Base-by-base conservation (phyloP, 64 coral and sea anemone species). In the Stichodactyla mertensii region DNA sequence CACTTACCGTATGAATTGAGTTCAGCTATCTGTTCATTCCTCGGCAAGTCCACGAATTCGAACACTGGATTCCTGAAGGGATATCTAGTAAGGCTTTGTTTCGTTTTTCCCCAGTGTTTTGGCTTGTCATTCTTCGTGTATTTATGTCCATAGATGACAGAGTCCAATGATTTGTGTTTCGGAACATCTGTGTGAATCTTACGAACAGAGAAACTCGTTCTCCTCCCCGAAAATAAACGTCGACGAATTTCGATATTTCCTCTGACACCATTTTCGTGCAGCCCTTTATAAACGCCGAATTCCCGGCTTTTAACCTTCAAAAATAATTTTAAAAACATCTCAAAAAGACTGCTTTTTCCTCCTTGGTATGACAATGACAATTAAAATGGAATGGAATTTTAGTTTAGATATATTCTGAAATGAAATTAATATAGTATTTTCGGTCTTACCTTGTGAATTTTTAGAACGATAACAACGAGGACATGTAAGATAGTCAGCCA, bases 1-100 rank as follows among this genome's bases (percentile, higher is more conserved):
- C 69, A 74, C 69, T 74, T 31, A 74, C 69, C 69, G 10, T 74
- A 74, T 23, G 69, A 74, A 74, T 74, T 74, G 4, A 74, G 69
- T 23, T 74, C 26, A 74, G 9, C 7, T 74, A 31, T 74, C 69
- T 74, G 69, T 11, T 74, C 69, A 74, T 74, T 74, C 69, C 24
- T 74, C 10, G 69, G 10, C 5, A 74, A 74, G 23, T 74, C 69
- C 26, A 74, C 26, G 12, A 74, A 74, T 74, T 74, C 69, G 27
- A 74, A n/a, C 23, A 13, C 69, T 27, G 24, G 24, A 10, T 74
- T 74, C 27, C 27, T 10, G 7, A n/a, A 74, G 4, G 23, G 11
- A 27, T 74, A 4, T 14, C 2, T 6, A 74, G n/a, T 11, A 74
- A 74, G 69, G 10, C 69, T 74, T 31, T 0, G 24, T 12, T 74